A percentile compares a stretch with the other conserved stretches of the same genome.
These are phyloP conservation scores for Drosophila bifasciata DNA, from an alignment of 1,140 invertebrate species.

Conservation along the genomic window DNA sequence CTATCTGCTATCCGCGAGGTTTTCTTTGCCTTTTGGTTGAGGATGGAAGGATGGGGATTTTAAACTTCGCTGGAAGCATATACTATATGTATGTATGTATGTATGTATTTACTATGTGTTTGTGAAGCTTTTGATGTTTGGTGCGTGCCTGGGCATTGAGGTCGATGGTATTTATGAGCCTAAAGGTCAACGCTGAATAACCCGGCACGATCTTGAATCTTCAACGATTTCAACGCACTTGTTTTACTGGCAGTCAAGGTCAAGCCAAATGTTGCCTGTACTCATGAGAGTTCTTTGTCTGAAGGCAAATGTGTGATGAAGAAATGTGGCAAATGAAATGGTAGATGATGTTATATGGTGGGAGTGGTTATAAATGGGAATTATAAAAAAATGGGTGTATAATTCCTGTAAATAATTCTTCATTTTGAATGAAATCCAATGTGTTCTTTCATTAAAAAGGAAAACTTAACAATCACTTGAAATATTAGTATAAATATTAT, in stretches of 20 bases:
- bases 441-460: no score
- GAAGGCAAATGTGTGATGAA: slow-evolving; percentile 1
- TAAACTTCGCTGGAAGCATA: slow-evolving; percentile 31
- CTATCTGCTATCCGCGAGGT: slow-evolving; percentile 25
- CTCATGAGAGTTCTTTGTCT: slow-evolving; percentile 4
- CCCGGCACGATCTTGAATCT: slow-evolving; percentile 55
- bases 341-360: no score
- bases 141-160: slow-evolving; percentile 63
- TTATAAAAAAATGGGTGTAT: no score
- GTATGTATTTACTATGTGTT: neutral
- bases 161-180: slow-evolving; percentile 56
- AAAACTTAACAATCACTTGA: no score
- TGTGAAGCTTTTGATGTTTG: slow-evolving; percentile 34
- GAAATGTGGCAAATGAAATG: no score
- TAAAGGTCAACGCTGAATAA: slow-evolving; percentile 65
- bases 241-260: slow-evolving; percentile 53
- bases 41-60: slow-evolving; percentile 26
- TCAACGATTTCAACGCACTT: slow-evolving; percentile 18
- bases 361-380: no score
- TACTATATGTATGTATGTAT: no score
- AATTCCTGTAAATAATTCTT: no score
- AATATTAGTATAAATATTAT: no score
- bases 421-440: no score
- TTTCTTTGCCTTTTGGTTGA: slow-evolving; percentile 3
- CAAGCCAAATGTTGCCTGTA: neutral